phyloP scores from a whole-genome alignment of 1,140 invertebrate genomes.

The Ceratina calcarata region DNA sequence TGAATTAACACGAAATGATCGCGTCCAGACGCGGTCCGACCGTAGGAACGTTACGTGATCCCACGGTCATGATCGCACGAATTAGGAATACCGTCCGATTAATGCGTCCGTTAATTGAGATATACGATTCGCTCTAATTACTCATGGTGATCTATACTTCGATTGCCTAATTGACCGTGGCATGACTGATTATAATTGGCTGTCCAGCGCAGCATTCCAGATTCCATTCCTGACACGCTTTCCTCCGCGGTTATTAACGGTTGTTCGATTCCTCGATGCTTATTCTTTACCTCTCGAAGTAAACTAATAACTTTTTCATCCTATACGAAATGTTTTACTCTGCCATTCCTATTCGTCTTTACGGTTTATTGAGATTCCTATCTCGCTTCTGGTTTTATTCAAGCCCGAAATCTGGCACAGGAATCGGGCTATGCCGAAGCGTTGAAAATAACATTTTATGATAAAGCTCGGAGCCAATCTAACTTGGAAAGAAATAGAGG shows the following conservation, averaged over 20 bases:
- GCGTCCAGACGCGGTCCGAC: not conserved
- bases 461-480: conserved; percentile 45
- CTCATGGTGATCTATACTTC: conserved; percentile 31
- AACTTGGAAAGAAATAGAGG: conserved; percentile 47
- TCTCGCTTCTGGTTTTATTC: not conserved
- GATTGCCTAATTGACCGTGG: conserved; percentile 55
- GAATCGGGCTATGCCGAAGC: not conserved
- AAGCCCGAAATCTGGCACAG: not conserved
- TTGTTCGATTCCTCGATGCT: not conserved
- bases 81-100: conserved; percentile 10
- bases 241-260: conserved; percentile 25
- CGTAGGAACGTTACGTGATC: not conserved
- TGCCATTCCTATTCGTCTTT: not conserved
- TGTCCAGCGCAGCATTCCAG: conserved; percentile 42
- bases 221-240: conserved; percentile 43
- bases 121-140: conserved; percentile 31
- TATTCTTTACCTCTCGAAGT: no score
- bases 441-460: conserved; percentile 43
- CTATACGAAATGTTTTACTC: no score
- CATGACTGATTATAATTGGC: conserved; percentile 59
- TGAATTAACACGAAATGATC: not conserved
- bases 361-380: not conserved
- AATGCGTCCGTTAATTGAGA: conserved; percentile 6
- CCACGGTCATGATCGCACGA: not conserved
- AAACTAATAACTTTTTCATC: no score